Evolutionary conservation across 1,140 invertebrate genomes (phyloP).

Genomic region (Neotoxoptera formosana): DNA sequence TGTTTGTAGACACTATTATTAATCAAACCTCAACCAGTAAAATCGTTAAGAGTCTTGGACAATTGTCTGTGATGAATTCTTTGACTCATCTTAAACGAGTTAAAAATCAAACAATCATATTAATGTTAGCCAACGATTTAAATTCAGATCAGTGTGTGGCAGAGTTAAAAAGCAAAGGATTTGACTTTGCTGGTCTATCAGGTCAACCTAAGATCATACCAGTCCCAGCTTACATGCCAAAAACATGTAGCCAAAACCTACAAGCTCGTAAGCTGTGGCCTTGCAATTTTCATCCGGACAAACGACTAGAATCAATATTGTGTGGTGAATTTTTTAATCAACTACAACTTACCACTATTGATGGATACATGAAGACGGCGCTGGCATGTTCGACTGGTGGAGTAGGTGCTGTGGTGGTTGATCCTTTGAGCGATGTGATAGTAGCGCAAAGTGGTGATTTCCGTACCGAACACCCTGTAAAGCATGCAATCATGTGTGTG

Average conservation of each 20-base stretch:
- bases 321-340: constrained; percentile 71
- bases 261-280: constrained; percentile 76
- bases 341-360: constrained; percentile 69
- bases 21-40: constrained; percentile 69
- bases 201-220: constrained; percentile 66
- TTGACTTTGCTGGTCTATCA: constrained; percentile 67
- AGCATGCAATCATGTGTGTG: constrained; percentile 85
- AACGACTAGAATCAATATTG: constrained; percentile 72
- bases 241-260: constrained; percentile 74
- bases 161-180: constrained; percentile 60
- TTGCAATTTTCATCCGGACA: constrained; percentile 83
- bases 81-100: constrained; percentile 80
- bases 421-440: constrained; percentile 70
- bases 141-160: constrained; percentile 42
- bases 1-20: constrained; percentile 59
- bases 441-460: constrained; percentile 73
- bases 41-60: constrained; percentile 69
- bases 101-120: constrained; percentile 60
- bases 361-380: constrained; percentile 70
- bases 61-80: constrained; percentile 68
- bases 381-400: constrained; percentile 65
- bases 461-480: constrained; percentile 73
- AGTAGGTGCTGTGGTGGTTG: constrained; percentile 72
- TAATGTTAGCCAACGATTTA: constrained; percentile 45
- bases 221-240: constrained; percentile 71